Conservation (phyloP, 2,113 vertebrate genomes). For the Crotalus tigris region DNA sequence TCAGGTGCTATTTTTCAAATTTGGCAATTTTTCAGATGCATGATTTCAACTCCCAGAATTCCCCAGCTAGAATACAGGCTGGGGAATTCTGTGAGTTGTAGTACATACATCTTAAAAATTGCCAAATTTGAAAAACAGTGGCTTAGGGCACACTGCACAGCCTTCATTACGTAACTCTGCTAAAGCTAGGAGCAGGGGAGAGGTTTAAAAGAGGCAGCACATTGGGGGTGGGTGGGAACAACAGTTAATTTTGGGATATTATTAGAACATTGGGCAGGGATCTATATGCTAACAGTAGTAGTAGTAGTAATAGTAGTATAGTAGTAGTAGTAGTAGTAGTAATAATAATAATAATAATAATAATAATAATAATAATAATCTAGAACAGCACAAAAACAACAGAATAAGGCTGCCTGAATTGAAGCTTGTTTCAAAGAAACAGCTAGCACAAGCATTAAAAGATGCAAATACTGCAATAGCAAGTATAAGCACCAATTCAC, state of each 20-base stretch:
- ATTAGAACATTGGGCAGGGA: background rate
- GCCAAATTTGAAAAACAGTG: background rate
- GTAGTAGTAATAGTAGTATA: too few species aligned
- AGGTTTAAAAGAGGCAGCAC: background rate
- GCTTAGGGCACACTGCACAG: background rate
- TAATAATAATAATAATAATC: too few species aligned
- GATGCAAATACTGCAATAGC: too few species aligned
- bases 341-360: too few species aligned
- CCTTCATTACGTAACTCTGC: background rate
- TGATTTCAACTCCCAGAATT: background rate
- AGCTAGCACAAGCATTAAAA: too few species aligned
- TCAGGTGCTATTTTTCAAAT: constrained; percentile 56
- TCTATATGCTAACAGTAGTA: background rate
- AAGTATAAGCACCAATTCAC: too few species aligned
- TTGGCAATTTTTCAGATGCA: background rate
- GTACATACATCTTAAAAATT: background rate
- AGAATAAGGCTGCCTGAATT: too few species aligned
- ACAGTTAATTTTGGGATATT: background rate
- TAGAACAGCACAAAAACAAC: too few species aligned
- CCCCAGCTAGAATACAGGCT: background rate
- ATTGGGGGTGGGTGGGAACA: background rate
- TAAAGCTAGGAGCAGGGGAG: background rate
- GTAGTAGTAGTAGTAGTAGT: too few species aligned
- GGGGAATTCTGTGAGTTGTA: background rate
- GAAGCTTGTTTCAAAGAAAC: too few species aligned